Base-by-base conservation (phyloP, 1,140 invertebrate genomes). In the Diabrotica undecimpunctata region DNA sequence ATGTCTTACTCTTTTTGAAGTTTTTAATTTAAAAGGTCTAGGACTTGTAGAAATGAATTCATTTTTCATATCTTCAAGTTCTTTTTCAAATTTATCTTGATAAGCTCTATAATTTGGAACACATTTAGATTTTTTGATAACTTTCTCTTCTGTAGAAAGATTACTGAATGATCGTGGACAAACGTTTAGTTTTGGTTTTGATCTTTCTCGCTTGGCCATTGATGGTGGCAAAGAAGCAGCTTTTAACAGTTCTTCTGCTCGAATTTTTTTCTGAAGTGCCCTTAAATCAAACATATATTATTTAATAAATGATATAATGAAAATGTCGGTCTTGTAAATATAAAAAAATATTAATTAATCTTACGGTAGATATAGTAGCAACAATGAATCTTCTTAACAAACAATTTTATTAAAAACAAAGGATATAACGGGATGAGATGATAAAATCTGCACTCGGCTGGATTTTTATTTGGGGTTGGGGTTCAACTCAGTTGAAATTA, bases 231-330 rank as follows among this genome's bases (percentile, higher is more conserved):
- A 79, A 9, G 84, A 86, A 2, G 88, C 83, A 5, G 81, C 83
- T 65, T 84, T 85, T 65, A 90, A 75, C 79, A 90, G 80, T 75
- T 89, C 87, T 69, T 87, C 85, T 0, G 88, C 83, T 64, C 88
- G 79, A 4, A 90, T 83, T 69, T 84, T 85, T 69, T 87, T 87
- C 69, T 87, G 87, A 60, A 90, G 78, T 52, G 85, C 81, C 65
- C 87, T 88, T 61, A 65, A 77, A 74, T 38, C 11, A 51, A 3
- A 9, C 10, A 46, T 25, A 2, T 25, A 2, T 25, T 25, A 25
- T 1, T 25, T 25, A 25, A 14, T 57, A 57, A 6, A 57, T 57
- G 35, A 38, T 14, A 9, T n/a, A 9, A 2, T 11, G 54, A 13
- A 55, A 35, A 35, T 25, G 25, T 25, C 25, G 25, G 25, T 25